phyloP scores from a whole-genome alignment of 1,140 invertebrate species.

The Trichogramma pretiosum region DNA sequence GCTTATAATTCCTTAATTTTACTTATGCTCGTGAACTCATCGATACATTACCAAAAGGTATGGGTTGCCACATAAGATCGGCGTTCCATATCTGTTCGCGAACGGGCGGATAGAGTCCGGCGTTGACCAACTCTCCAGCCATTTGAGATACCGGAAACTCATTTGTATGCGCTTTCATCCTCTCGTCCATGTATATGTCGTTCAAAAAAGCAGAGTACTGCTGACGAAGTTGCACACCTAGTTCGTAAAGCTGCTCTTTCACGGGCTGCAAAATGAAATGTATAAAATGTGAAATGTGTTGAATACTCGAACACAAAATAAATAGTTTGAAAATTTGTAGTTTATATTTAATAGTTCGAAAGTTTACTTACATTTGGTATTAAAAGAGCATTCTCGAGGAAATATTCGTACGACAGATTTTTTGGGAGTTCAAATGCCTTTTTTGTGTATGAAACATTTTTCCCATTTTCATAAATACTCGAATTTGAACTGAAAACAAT shows the following conservation, averaged over 20 bases:
- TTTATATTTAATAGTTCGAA: slow-evolving; percentile 3
- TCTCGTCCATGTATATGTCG: slow-evolving; percentile 27
- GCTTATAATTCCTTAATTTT: no score
- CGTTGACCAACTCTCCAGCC: slow-evolving; percentile 48
- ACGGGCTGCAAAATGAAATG: slow-evolving; percentile 19
- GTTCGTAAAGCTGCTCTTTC: slow-evolving; percentile 28
- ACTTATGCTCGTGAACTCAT: no score
- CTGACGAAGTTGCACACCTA: slow-evolving; percentile 29
- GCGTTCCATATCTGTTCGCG: slow-evolving; percentile 37
- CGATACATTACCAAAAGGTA: slow-evolving; percentile 44
- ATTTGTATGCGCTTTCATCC: slow-evolving; percentile 43
- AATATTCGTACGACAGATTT: slow-evolving; percentile 26
- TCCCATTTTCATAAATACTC: neutral
- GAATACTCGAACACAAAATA: neutral
- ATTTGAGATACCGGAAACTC: slow-evolving; percentile 48
- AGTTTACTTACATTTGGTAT: slow-evolving; percentile 30
- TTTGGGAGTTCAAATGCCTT: slow-evolving; percentile 16
- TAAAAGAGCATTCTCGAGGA: slow-evolving; percentile 22
- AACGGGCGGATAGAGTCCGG: slow-evolving; percentile 45
- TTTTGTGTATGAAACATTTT: neutral
- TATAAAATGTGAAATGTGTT: neutral
- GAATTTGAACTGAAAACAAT: neutral
- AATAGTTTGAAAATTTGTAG: neutral
- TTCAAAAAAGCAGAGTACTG: slow-evolving; percentile 30
- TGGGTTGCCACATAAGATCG: slow-evolving; percentile 50